These are phyloP conservation scores for Geococcyx californianus DNA, from an alignment of 2,113 vertebrate genomes.

Conservation along the genomic window DNA sequence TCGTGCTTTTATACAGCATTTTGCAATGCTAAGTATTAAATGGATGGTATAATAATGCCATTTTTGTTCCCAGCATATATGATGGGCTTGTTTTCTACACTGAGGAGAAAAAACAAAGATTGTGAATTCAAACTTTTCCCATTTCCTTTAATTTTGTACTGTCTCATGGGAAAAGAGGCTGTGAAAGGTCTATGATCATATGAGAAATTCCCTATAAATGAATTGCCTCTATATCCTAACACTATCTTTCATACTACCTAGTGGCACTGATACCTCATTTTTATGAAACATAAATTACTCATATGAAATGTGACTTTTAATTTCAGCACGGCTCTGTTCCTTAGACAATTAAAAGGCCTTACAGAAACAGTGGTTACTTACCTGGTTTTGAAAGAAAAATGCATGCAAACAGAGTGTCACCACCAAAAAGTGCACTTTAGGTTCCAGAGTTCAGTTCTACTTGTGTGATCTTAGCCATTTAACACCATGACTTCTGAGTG, in stretches of 20 bases:
- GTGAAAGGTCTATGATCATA: not conserved
- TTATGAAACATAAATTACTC: not conserved
- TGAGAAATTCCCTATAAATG: not conserved
- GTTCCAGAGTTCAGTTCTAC: not conserved
- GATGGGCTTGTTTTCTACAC: not conserved
- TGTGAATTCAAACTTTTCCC: not conserved
- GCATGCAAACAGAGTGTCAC: not conserved
- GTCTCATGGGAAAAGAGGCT: not conserved
- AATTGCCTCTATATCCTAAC: not conserved
- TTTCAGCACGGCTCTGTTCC: not conserved
- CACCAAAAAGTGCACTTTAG: not conserved
- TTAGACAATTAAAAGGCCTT: not conserved
- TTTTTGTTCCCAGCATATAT: not conserved
- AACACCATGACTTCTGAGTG: not conserved
- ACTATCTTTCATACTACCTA: not conserved
- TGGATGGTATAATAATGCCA: not conserved
- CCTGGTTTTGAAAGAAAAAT: not conserved
- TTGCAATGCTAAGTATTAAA: not conserved
- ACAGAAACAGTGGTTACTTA: not conserved
- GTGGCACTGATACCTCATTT: not conserved
- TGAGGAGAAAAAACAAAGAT: not conserved
- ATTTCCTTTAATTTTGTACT: not conserved
- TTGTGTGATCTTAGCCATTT: not conserved
- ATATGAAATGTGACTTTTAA: not conserved
- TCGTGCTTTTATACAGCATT: constrained; percentile 4